Conservation (phyloP, 2,888 invertebrate species). For the Monopis laevigella region DNA sequence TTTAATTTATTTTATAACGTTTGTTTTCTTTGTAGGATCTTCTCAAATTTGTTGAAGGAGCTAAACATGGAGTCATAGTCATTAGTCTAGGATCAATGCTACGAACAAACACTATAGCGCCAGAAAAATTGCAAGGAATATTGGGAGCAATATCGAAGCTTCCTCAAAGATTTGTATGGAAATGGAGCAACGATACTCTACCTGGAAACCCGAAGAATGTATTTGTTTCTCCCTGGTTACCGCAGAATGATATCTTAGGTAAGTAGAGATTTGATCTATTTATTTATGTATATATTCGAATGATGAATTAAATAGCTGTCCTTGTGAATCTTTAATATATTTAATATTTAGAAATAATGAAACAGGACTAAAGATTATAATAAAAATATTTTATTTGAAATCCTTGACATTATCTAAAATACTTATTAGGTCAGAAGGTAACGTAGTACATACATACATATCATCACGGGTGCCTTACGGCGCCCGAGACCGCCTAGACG, state of each 20-base stretch:
- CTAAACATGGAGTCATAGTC: conserved; percentile 73
- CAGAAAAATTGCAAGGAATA: conserved; percentile 66
- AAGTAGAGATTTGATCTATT: too few species aligned
- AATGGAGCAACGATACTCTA: conserved; percentile 73
- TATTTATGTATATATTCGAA: too few species aligned
- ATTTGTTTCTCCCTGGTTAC: conserved; percentile 64
- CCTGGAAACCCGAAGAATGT: conserved; percentile 61
- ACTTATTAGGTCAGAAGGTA: too few species aligned
- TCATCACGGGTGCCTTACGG: too few species aligned
- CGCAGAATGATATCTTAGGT: conserved; percentile 70
- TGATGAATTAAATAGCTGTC: too few species aligned
- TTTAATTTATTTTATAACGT: neutral
- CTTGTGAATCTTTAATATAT: too few species aligned
- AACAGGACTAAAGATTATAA: too few species aligned
- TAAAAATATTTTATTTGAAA: too few species aligned
- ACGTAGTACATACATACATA: too few species aligned
- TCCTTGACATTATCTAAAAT: too few species aligned
- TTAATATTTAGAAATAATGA: too few species aligned
- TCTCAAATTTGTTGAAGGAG: conserved; percentile 70
- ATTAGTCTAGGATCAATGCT: conserved; percentile 83
- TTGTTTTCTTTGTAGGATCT: conserved; percentile 53
- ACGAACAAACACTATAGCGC: conserved; percentile 70
- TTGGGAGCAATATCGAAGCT: conserved; percentile 69
- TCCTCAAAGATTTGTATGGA: conserved; percentile 79
- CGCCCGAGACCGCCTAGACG: too few species aligned